Base-by-base conservation (phyloP, 2,113 vertebrate genomes). In the Parotia lawesii region DNA sequence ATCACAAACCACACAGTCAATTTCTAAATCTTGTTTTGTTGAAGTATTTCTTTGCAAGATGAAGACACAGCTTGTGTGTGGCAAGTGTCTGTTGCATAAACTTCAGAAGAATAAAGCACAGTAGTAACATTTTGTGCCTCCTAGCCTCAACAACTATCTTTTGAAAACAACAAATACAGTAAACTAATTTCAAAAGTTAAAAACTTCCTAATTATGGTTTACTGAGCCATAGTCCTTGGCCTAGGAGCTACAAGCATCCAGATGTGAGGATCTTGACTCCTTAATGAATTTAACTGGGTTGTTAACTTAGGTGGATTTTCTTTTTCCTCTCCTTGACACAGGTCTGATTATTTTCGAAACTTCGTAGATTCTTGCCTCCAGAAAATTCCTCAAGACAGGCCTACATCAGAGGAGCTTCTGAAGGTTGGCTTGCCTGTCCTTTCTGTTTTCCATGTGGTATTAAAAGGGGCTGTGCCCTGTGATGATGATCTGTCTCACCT, bases 281-380 rank as follows among this genome's bases (percentile, higher is more conserved):
- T 80, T 65, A 56, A 37, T n/a, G 18, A 94, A 80, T 89, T 76
- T 69, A 95, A 94, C 65, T 61, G 72, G 54, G 53, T 88, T 9
- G 11, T 93, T 83, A 95, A 95, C 94, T 97, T 78, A 76, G 73
- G n/a, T 92, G 64, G 67, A 69, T 69, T 92, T 97, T 73, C 88
- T 72, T 72, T 48, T 45, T 50, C 70, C 72, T 64, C 64, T 60
- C 89, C 58, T 96, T 95, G 75, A 87, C 93, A 80, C 95, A 99
- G 99, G 99, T 99, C 99, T 97, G 99, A 99, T 97, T 99, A 99
- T 98, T 99, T 99, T 97, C 97, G 99, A 97, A 99, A 99, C 98
- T 99, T 99, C 98, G 99, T 99, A 97, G 99, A 99, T 98, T 99
- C 99, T 97, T 99, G 99, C 96, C 99, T 99, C 96, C 99, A 99